Percentiles rank a stretch among this genome's conserved stretches.
phyloP scores from a whole-genome alignment of 2,113 vertebrate species.

The Aldabrachelys gigantea region DNA sequence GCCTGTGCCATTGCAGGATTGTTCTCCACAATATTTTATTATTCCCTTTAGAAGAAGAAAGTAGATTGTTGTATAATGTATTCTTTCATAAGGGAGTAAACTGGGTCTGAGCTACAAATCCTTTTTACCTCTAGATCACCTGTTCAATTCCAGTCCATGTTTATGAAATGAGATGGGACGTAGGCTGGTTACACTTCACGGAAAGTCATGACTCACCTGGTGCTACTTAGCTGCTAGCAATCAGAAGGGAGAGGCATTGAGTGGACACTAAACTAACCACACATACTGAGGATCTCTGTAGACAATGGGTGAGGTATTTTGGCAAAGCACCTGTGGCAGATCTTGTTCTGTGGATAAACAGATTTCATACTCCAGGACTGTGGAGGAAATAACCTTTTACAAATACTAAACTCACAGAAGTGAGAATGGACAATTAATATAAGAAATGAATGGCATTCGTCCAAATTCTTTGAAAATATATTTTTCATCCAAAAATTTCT shows the following conservation, averaged over 20 bases:
- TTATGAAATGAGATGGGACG: not conserved
- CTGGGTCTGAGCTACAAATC: not conserved
- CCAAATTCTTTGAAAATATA: not conserved
- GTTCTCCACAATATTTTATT: not conserved
- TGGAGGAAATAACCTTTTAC: accelerated
- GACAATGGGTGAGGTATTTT: not conserved
- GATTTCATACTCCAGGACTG: not conserved
- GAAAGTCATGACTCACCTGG: not conserved
- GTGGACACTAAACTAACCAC: not conserved
- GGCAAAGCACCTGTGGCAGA: not conserved
- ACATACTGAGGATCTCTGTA: not conserved
- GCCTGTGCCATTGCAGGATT: not conserved
- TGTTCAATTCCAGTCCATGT: not conserved
- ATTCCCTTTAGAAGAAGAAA: conserved; percentile 21
- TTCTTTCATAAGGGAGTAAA: not conserved
- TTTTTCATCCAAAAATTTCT: not conserved
- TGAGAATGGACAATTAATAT: accelerated
- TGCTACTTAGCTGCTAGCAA: not conserved
- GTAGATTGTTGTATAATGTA: not conserved
- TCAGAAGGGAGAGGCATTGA: not conserved
- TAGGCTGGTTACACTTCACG: not conserved
- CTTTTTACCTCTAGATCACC: not conserved
- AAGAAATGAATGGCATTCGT: not conserved
- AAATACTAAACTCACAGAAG: accelerated
- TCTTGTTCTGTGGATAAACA: not conserved